Conservation (phyloP, 2,113 vertebrate genomes). For the Nestor notabilis region DNA sequence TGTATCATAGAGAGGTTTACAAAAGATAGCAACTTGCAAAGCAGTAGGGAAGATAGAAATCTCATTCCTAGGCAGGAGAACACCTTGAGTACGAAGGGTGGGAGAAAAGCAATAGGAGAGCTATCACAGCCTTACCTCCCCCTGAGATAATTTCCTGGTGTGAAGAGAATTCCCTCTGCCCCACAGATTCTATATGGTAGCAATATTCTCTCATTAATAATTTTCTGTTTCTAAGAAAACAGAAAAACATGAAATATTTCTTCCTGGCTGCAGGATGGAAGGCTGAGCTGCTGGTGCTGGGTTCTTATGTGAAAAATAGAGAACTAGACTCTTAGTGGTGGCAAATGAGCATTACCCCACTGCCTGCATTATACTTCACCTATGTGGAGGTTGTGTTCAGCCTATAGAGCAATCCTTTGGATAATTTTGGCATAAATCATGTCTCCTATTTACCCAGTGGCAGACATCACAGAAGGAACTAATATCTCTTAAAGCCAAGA, state of each 20-base stretch:
- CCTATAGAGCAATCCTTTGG: not conserved
- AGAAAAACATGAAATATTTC: not conserved
- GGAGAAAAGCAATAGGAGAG: not conserved
- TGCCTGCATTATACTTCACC: not conserved
- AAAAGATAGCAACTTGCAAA: not conserved
- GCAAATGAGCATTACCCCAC: not conserved
- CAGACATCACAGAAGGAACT: not conserved
- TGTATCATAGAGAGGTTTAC: not conserved
- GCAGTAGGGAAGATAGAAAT: not conserved
- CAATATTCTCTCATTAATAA: not conserved
- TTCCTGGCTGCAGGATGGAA: not conserved
- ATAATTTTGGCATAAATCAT: not conserved
- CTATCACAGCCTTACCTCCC: not conserved
- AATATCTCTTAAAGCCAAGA: not conserved
- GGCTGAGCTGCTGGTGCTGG: not conserved
- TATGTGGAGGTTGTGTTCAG: not conserved
- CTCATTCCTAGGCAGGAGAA: not conserved
- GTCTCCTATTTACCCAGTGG: not conserved
- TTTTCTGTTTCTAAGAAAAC: not conserved
- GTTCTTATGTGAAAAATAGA: not conserved
- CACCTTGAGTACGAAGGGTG: not conserved
- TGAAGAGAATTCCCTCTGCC: conserved; percentile 32
- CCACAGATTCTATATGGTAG: not conserved
- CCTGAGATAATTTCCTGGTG: not conserved
- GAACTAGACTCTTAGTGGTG: not conserved